Percentiles rank a stretch among this genome's conserved stretches.
These are phyloP conservation scores for Kryptolebias marmoratus DNA, from an alignment of 2,113 vertebrate genomes.

Conservation along the genomic window DNA sequence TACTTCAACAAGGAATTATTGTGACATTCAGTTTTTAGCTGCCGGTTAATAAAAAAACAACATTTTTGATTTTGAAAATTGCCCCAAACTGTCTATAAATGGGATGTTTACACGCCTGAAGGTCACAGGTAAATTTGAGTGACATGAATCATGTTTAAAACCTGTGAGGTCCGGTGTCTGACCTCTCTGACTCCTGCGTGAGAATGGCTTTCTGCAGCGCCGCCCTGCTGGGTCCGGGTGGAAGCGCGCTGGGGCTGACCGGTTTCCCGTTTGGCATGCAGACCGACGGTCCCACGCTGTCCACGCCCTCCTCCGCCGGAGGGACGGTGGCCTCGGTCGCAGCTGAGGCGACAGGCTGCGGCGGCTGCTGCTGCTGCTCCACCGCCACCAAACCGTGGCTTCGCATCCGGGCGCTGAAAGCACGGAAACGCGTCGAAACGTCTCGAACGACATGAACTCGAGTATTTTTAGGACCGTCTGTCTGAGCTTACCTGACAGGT, in stretches of 20 bases:
- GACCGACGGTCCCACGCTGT: conserved; percentile 87
- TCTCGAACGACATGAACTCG: not conserved
- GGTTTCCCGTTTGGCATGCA: conserved; percentile 85
- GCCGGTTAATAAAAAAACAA: no score
- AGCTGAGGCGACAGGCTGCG: conserved; percentile 53
- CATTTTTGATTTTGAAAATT: no score
- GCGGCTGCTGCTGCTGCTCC: conserved; percentile 64
- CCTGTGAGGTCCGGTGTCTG: conserved; percentile 7
- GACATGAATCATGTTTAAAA: no score
- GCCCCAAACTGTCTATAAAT: no score
- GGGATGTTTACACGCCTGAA: no score
- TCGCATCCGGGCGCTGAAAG: conserved; percentile 85
- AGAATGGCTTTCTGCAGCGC: conserved; percentile 89
- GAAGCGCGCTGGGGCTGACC: conserved; percentile 85
- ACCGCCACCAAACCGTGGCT: conserved; percentile 81
- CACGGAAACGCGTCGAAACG: no score
- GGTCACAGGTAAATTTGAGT: no score
- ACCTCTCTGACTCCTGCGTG: conserved; percentile 89
- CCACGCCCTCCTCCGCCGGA: conserved; percentile 83
- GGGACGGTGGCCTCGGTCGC: conserved; percentile 40
- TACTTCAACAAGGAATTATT: no score
- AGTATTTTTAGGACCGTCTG: not conserved
- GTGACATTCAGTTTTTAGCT: no score
- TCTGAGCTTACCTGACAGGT: conserved; percentile 72
- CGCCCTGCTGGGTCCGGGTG: conserved; percentile 84